These are phyloP conservation scores for Pocillopora meandrina DNA, from an alignment of 92 coral and sea anemone genomes.

Conservation along the genomic window DNA sequence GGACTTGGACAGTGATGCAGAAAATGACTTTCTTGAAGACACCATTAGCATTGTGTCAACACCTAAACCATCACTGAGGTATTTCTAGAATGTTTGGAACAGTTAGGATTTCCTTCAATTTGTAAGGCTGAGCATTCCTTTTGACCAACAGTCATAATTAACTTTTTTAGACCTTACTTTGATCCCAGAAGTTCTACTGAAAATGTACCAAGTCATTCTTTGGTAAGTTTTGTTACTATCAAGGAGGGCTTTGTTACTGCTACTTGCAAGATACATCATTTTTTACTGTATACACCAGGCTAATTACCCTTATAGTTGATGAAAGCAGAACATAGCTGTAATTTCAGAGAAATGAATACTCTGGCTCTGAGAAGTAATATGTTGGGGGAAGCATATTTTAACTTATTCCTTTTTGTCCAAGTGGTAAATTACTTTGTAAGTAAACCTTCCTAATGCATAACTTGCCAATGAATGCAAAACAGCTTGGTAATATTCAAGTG, in stretches of 20 bases:
- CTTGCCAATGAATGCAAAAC: too few species aligned
- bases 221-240: slow-evolving; percentile 44
- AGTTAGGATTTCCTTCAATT: background rate
- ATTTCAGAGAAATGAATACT: background rate
- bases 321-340: too few species aligned
- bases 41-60: slow-evolving; percentile 90
- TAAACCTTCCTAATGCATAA: too few species aligned
- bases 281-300: background rate
- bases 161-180: slow-evolving; percentile 80
- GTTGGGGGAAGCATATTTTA: too few species aligned
- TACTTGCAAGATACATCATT: background rate
- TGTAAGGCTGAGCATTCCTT: too few species aligned
- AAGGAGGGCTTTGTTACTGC: background rate
- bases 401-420: too few species aligned
- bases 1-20: slow-evolving; percentile 84
- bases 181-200: slow-evolving; percentile 84
- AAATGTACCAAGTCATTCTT: slow-evolving; percentile 64
- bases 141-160: background rate
- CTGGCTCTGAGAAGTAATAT: background rate
- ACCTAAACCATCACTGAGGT: slow-evolving; percentile 96
- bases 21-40: slow-evolving; percentile 86
- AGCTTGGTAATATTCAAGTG: background rate
- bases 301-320: too few species aligned
- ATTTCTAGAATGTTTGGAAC: background rate
- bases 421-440: too few species aligned